Percentiles rank a stretch among this genome's conserved stretches.
Conservation (phyloP, 1,140 invertebrate species). For the Augochlora pura region DNA sequence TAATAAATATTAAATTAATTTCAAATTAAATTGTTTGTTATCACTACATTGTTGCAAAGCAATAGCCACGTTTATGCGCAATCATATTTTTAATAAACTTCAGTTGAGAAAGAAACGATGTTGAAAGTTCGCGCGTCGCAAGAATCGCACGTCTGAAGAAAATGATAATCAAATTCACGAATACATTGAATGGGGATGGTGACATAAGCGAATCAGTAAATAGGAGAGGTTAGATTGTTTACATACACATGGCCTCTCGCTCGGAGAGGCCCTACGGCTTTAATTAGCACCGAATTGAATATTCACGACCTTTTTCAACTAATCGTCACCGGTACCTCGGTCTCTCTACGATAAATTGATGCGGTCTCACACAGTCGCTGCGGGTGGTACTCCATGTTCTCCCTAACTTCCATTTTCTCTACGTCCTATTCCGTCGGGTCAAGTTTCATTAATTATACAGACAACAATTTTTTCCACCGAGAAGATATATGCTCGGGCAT, state of each 20-base stretch:
- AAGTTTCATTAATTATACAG: slow-evolving; percentile 8
- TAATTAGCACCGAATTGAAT: slow-evolving; percentile 44
- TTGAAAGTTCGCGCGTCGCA: too few species aligned
- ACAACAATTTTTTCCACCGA: background rate
- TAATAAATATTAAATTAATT: too few species aligned
- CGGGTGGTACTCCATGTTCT: slow-evolving; percentile 8
- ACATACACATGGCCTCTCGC: background rate
- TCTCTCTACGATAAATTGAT: slow-evolving; percentile 35
- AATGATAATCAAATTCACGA: background rate
- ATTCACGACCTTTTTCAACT: slow-evolving; percentile 45
- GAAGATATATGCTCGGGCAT: too few species aligned
- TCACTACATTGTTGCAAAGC: too few species aligned
- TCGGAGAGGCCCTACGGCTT: slow-evolving; percentile 1
- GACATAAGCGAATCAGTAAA: background rate
- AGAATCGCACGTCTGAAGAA: too few species aligned
- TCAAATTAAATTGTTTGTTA: too few species aligned
- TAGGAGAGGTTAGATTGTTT: background rate
- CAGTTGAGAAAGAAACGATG: too few species aligned
- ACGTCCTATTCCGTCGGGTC: background rate
- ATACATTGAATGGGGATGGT: too few species aligned
- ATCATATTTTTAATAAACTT: too few species aligned
- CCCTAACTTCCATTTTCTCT: background rate
- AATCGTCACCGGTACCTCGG: slow-evolving; percentile 12
- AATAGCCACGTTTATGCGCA: too few species aligned
- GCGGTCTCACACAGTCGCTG: slow-evolving; percentile 6